Conservation (phyloP, 2,888 invertebrate genomes). For the Lottia scabra region DNA sequence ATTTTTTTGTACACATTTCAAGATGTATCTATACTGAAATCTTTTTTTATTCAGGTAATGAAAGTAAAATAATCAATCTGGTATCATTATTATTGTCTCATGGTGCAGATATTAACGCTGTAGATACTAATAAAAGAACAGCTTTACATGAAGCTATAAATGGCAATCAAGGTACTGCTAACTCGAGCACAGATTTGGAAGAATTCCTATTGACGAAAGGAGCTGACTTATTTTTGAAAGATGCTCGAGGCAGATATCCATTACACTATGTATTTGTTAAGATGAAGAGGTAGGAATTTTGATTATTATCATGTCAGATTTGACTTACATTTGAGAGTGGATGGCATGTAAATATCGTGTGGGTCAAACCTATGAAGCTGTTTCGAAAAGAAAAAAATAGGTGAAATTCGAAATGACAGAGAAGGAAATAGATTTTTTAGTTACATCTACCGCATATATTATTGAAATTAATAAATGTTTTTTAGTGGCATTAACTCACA, state of each 20-base stretch:
- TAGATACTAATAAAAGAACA: slow-evolving; percentile 58
- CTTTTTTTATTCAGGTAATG: slow-evolving; percentile 36
- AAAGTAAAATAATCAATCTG: slow-evolving; percentile 46
- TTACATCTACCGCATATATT: no score
- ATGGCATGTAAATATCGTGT: no score
- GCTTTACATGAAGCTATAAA: slow-evolving; percentile 71
- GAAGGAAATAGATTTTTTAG: no score
- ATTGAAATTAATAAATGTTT: no score
- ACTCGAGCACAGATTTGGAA: slow-evolving; percentile 70
- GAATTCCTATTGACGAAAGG: slow-evolving; percentile 68
- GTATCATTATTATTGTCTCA: slow-evolving; percentile 54
- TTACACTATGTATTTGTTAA: slow-evolving; percentile 72
- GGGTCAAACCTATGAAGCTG: no score
- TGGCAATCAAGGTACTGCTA: slow-evolving; percentile 67
- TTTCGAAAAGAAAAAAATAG: no score
- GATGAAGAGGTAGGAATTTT: slow-evolving; percentile 49
- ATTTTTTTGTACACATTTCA: no score
- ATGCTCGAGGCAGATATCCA: slow-evolving; percentile 66
- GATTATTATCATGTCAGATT: not conserved
- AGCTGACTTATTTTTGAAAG: slow-evolving; percentile 64
- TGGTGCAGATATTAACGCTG: slow-evolving; percentile 58
- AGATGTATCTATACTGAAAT: not conserved
- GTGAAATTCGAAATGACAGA: no score
- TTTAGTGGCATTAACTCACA: no score
- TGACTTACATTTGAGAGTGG: no score